Conservation (phyloP, 2,113 vertebrate species). For the Neodon shergylaensis region DNA sequence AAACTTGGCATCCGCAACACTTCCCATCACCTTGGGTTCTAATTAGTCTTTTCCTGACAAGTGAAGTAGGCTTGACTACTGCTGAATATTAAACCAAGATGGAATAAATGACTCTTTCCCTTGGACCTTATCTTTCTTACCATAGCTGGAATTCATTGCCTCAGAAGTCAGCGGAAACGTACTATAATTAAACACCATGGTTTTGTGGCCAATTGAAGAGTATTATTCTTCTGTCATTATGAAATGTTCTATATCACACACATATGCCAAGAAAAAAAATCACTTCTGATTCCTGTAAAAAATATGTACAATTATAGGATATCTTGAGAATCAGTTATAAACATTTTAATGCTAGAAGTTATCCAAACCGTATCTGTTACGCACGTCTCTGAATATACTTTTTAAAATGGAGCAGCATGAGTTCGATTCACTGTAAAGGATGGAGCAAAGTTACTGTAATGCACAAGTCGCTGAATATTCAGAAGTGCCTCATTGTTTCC, state of each 20-base stretch:
- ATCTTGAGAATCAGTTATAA: constrained; percentile 31
- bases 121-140: constrained; percentile 6
- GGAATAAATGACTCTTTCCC: not conserved
- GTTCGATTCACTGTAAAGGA: not conserved
- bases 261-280: not conserved
- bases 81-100: constrained; percentile 58
- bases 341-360: not conserved
- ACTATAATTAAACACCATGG: not conserved
- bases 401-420: not conserved
- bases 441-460: not conserved
- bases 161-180: not conserved
- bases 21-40: constrained; percentile 18
- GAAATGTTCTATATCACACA: not conserved
- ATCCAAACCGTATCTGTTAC: not conserved
- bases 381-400: not conserved
- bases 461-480: constrained; percentile 53
- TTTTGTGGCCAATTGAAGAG: constrained; percentile 3
- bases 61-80: constrained; percentile 1
- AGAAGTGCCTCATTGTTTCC: constrained; percentile 25
- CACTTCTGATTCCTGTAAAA: not conserved
- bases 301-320: not conserved
- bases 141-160: not conserved
- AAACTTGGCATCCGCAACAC: constrained; percentile 53
- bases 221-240: not conserved
- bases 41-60: constrained; percentile 69